Percentiles rank a stretch among this genome's conserved stretches.
Conservation (phyloP, 2,888 invertebrate genomes). For the Lycaena phlaeas region DNA sequence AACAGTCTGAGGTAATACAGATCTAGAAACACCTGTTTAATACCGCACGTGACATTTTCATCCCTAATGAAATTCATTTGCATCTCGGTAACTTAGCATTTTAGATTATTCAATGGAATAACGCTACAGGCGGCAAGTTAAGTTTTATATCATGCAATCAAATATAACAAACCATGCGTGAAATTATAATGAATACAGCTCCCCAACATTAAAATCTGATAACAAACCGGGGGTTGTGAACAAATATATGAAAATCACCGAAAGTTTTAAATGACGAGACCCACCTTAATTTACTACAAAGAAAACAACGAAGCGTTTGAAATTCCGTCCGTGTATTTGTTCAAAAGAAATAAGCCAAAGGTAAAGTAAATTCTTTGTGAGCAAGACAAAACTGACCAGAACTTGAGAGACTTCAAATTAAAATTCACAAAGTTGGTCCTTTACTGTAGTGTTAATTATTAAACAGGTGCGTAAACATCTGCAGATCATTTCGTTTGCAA, state of each 20-base stretch:
- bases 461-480: constrained; percentile 42
- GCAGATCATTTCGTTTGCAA: constrained; percentile 26
- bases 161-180: too few species aligned
- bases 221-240: too few species aligned
- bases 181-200: too few species aligned
- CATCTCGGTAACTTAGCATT: too few species aligned
- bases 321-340: constrained; percentile 3
- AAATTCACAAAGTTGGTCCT: constrained; percentile 48
- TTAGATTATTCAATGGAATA: too few species aligned
- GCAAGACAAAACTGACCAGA: constrained; percentile 28
- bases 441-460: constrained; percentile 54
- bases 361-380: constrained; percentile 19
- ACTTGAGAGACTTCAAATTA: constrained; percentile 56
- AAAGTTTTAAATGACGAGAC: not conserved
- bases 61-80: too few species aligned
- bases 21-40: not conserved
- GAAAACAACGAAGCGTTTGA: constrained; percentile 3
- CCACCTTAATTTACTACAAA: not conserved
- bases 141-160: too few species aligned
- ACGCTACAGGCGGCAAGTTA: too few species aligned
- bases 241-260: too few species aligned
- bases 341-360: not conserved
- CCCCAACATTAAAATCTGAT: too few species aligned
- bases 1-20: not conserved
- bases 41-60: too few species aligned